Base-by-base conservation (phyloP, 2,113 vertebrate genomes). In the Erythrocercus mccallii region DNA sequence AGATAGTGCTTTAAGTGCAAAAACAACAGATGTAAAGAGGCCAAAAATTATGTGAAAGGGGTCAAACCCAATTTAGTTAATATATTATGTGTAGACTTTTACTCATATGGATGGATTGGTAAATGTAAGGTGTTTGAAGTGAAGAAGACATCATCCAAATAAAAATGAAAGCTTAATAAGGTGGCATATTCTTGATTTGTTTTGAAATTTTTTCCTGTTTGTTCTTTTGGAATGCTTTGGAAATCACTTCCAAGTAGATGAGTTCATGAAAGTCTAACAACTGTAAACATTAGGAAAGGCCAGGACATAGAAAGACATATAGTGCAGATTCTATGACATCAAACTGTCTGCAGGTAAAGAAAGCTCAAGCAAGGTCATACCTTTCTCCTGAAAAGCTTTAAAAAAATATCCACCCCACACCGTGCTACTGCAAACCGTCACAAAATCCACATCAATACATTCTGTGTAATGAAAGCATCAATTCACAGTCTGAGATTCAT, bases 131-230 rank as follows among this genome's bases (percentile, higher is more conserved):
- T 30, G 4, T 53, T 47, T 42, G 64, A 66, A 15, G 4, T 50
- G 30, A 68, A 18, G 3, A 7, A 18, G 3, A 7, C 1, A 88
- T 4, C 2, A 56, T 9, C 5, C 3, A 48, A 37, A 61, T 25
- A 10, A 69, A 11, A 81, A 2, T 1, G 4, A 84, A 87, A 35
- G 7, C 5, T 66, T 74, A 42, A 45, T 19, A 53, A 50, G 35
- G 4, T 14, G 10, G 6, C 5, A 11, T 27, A 86, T 69, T 35
- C 25, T 53, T 91, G 11, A 19, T 5, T 47, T 86, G 77, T 77
- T 77, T 4, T 12, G 2, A 16, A 30, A 21, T 23, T 2, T 40
- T 74, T 73, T 42, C 27, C 5, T 28, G 2, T 61, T 80, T 70
- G 10, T 28, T 65, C 9, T 69, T 86, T 57, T 54, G 14, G 56